phyloP scores from a whole-genome alignment of 30 jellyfish, hydroid and myxozoan species.

The Pelagia noctiluca region DNA sequence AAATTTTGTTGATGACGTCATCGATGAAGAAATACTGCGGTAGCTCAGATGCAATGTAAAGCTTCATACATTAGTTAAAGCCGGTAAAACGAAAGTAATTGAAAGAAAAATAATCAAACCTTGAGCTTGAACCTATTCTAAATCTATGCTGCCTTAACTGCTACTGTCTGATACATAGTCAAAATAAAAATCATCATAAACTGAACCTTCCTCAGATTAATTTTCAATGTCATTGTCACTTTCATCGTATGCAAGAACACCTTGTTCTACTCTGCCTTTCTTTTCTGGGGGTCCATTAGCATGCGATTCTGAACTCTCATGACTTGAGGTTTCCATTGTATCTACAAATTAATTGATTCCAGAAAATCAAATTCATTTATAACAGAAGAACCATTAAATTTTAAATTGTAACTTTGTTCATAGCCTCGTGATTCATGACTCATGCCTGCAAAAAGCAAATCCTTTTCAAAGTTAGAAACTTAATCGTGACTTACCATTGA shows the following conservation, averaged over 20 bases:
- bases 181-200: slow-evolving; percentile 23
- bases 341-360: background rate
- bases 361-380: background rate
- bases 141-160: background rate
- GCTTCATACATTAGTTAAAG: background rate
- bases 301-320: slow-evolving; percentile 46
- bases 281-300: slow-evolving; percentile 31
- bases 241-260: background rate
- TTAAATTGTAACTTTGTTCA: slow-evolving; percentile 9
- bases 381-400: background rate
- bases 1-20: slow-evolving; percentile 8
- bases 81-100: background rate
- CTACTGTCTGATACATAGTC: slow-evolving; percentile 35
- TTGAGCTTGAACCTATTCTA: too few relatives aligned
- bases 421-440: too few relatives aligned
- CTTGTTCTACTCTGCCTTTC: slow-evolving; percentile 43
- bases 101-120: slow-evolving; percentile 1
- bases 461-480: background rate
- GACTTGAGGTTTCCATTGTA: slow-evolving; percentile 39
- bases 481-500: slow-evolving; percentile 42
- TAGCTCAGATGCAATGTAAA: background rate
- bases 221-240: background rate
- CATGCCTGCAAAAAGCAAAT: slow-evolving; percentile 12
- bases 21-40: background rate
- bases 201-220: slow-evolving; percentile 19